These are phyloP conservation scores for Bubo bubo DNA, from an alignment of 2,113 vertebrate genomes.

Conservation along the genomic window DNA sequence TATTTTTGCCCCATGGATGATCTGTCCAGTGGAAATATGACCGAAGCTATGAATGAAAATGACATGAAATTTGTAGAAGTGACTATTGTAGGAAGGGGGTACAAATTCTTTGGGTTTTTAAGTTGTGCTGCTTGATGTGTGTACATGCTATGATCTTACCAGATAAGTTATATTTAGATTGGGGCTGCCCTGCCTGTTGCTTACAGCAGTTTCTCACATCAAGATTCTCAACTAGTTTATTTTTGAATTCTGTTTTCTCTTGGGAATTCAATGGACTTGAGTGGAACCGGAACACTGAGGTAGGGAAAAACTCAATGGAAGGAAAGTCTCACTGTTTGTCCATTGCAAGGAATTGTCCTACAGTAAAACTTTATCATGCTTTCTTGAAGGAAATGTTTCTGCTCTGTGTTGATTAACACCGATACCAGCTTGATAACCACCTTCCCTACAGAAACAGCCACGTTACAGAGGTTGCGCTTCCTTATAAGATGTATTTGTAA, in stretches of 20 bases:
- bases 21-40: not conserved
- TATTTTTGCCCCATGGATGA: not conserved
- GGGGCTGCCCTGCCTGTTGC: not conserved
- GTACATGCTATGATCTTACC: rapidly evolving
- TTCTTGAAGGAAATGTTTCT: not conserved
- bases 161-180: not conserved
- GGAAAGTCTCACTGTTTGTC: not conserved
- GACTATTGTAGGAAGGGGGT: not conserved
- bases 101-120: not conserved
- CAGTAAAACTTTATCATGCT: not conserved
- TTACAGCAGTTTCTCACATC: not conserved
- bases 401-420: not conserved
- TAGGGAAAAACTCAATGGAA: not conserved
- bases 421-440: not conserved
- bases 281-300: not conserved
- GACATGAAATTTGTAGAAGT: rapidly evolving
- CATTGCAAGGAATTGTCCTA: not conserved
- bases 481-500: not conserved
- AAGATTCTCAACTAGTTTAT: not conserved
- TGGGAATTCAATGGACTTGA: not conserved
- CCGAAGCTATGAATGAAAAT: not conserved
- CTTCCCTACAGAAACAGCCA: not conserved
- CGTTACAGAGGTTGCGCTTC: not conserved
- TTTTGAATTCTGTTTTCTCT: not conserved
- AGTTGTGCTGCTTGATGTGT: not conserved